Percentiles rank a stretch among this genome's conserved stretches.
These are phyloP conservation scores for Apamea sordens DNA, from an alignment of 2,888 invertebrate genomes.

Conservation along the genomic window DNA sequence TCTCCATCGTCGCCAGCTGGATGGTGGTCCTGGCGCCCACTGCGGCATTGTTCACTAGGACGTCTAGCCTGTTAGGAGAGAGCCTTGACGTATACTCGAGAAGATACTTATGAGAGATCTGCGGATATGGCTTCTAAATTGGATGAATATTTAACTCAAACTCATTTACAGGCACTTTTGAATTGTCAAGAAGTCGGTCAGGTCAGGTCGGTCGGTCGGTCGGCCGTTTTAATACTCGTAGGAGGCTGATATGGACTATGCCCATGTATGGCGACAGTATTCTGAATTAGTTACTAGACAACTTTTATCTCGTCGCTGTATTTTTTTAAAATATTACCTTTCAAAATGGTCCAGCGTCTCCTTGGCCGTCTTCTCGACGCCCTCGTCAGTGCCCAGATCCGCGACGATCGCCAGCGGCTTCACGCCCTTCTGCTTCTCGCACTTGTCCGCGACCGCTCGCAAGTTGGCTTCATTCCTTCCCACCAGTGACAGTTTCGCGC, in stretches of 20 bases:
- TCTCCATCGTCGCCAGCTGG: conserved; percentile 64
- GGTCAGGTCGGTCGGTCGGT: too few relatives aligned
- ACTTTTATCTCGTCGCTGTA: not conserved
- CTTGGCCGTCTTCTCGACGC: conserved; percentile 70
- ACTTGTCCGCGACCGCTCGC: conserved; percentile 63
- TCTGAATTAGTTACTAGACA: too few relatives aligned
- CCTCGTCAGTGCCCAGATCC: conserved; percentile 75
- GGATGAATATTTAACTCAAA: too few relatives aligned
- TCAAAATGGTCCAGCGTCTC: conserved; percentile 71
- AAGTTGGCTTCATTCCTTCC: conserved; percentile 71
- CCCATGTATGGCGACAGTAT: not conserved
- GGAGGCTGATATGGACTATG: not conserved
- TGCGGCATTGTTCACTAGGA: conserved; percentile 89
- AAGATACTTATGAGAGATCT: not conserved
- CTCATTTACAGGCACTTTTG: too few relatives aligned
- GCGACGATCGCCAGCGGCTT: conserved; percentile 71
- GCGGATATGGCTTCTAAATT: too few relatives aligned
- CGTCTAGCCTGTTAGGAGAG: conserved; percentile 53
- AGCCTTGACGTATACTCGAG: not conserved
- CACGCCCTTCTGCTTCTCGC: conserved; percentile 64
- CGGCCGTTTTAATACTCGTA: too few relatives aligned
- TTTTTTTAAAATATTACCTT: conserved; percentile 35
- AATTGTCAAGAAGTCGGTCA: too few relatives aligned
- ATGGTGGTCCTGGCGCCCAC: conserved; percentile 82
- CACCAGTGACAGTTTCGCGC: conserved; percentile 72